These are phyloP conservation scores for Pogonocichla stellata DNA, from an alignment of 2,113 vertebrate species.

Conservation along the genomic window DNA sequence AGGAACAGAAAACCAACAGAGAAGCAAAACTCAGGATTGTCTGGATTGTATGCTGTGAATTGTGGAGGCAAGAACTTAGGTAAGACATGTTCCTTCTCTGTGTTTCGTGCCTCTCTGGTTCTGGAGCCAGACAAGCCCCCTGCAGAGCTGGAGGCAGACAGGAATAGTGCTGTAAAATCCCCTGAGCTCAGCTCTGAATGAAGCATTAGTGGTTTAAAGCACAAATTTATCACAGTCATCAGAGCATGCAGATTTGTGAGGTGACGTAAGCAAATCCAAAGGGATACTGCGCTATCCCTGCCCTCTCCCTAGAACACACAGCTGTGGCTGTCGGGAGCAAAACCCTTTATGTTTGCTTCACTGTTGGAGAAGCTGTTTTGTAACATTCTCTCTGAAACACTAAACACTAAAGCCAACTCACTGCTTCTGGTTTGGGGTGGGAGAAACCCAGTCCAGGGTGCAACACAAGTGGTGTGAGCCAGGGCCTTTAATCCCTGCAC, in stretches of 20 bases:
- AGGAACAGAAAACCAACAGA: background rate
- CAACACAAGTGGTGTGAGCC: rapidly evolving
- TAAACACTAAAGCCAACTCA: background rate
- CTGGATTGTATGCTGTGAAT: background rate
- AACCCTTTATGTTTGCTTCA: background rate
- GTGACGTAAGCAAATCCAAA: background rate
- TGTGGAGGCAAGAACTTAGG: background rate
- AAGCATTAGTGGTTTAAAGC: slow-evolving; percentile 4
- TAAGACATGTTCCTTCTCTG: background rate
- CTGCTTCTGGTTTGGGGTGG: background rate
- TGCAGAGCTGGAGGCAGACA: background rate
- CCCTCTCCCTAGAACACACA: background rate
- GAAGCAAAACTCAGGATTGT: background rate
- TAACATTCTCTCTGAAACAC: background rate
- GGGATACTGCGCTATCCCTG: rapidly evolving
- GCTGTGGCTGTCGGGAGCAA: background rate
- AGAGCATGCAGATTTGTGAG: background rate
- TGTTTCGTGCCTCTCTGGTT: background rate
- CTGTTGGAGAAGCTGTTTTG: background rate
- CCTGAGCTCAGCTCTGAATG: background rate
- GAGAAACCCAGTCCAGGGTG: background rate
- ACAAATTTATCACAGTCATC: background rate
- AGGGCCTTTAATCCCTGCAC: background rate
- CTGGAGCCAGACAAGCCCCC: background rate
- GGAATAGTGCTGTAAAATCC: background rate